Evolutionary conservation across 2,113 vertebrate genomes (phyloP).

Genomic region (Genyomyrus donnyi): DNA sequence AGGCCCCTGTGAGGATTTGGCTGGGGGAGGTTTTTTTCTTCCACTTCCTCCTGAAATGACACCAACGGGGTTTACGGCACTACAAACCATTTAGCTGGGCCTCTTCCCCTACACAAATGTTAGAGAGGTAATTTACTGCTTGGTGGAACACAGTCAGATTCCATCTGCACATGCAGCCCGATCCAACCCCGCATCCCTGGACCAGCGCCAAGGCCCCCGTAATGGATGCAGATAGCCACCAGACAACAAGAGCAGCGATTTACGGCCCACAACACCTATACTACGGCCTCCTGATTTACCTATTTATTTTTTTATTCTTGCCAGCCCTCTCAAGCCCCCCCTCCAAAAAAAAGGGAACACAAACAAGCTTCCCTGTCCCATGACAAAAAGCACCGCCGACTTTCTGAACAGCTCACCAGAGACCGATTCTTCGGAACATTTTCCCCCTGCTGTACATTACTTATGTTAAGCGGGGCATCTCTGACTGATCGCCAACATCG

Average conservation of each 20-base stretch:
- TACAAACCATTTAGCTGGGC: conserved; percentile 24
- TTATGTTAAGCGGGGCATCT: not conserved
- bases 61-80: conserved; percentile 31
- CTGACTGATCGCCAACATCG: not conserved
- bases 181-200: conserved; percentile 17
- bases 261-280: conserved; percentile 23
- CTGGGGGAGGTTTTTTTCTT: not conserved
- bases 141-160: conserved; percentile 37
- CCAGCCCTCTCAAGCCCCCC: not conserved
- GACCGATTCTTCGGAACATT: not conserved
- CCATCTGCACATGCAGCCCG: conserved; percentile 31
- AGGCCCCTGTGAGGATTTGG: not conserved
- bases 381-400: not conserved
- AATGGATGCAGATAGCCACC: conserved; percentile 28
- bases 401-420: not conserved
- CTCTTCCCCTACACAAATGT: conserved; percentile 28
- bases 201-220: not conserved
- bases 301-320: not conserved
- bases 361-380: not conserved
- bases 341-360: not conserved
- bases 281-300: not conserved
- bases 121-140: conserved; percentile 39
- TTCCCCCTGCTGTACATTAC: not conserved
- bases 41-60: conserved; percentile 4
- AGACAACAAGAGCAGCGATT: conserved; percentile 29